These are phyloP conservation scores for Augochlorella aurata DNA, from an alignment of 2,888 invertebrate genomes.

Conservation along the genomic window DNA sequence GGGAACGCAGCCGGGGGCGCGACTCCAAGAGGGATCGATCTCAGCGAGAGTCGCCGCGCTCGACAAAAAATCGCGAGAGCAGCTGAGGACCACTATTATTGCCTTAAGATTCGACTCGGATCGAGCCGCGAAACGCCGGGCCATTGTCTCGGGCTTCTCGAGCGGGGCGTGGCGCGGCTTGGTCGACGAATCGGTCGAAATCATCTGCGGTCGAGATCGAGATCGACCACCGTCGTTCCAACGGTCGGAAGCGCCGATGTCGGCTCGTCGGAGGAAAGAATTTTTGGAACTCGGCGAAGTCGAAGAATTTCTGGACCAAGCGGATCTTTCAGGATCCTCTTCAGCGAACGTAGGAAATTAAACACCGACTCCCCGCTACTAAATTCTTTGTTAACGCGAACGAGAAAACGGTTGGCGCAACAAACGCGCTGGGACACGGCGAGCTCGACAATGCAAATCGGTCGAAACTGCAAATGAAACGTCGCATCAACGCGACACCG, in stretches of 20 bases:
- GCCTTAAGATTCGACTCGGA: constrained; percentile 66
- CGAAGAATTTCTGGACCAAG: no score
- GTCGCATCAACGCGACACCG: neutral
- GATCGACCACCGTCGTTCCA: neutral
- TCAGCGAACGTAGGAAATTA: no score
- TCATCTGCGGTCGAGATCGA: constrained; percentile 16
- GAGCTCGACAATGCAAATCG: neutral
- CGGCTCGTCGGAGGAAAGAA: no score
- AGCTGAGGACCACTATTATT: constrained; percentile 44
- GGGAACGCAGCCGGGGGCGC: constrained; percentile 7
- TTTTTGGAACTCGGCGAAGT: no score
- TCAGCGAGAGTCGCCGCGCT: constrained; percentile 16
- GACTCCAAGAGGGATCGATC: constrained; percentile 39
- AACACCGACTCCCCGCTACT: no score
- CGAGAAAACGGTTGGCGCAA: no score
- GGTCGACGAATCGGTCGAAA: constrained; percentile 60
- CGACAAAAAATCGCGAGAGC: constrained; percentile 37
- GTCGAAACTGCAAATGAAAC: neutral
- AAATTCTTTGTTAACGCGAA: no score
- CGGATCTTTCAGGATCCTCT: no score
- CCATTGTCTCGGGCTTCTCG: constrained; percentile 64
- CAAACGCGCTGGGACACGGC: no score
- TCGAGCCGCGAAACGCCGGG: constrained; percentile 58
- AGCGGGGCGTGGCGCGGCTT: constrained; percentile 61
- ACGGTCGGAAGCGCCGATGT: neutral